Percentiles rank a stretch among this genome's conserved stretches.
Evolutionary conservation across 2,113 vertebrate genomes (phyloP).

Genomic region (Neotragus moschatus): DNA sequence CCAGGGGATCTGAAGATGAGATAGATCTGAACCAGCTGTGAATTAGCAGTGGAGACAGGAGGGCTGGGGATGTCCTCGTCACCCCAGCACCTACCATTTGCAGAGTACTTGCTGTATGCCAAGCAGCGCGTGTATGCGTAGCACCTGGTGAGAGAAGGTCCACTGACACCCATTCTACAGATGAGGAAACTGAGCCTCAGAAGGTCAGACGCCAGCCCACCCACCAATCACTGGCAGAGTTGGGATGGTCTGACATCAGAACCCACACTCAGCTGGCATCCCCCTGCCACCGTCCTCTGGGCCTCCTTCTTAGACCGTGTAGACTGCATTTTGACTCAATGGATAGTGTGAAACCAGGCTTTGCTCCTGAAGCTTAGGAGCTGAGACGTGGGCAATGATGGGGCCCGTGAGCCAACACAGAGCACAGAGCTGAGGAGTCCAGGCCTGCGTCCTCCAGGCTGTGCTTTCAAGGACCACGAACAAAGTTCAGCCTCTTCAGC

Average conservation of each 20-base stretch:
- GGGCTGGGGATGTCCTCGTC: rapidly evolving
- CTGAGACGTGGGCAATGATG: rapidly evolving
- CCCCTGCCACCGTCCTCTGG: not conserved
- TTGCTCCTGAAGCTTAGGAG: not conserved
- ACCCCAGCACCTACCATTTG: not conserved
- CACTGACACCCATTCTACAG: not conserved
- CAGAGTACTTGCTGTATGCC: not conserved
- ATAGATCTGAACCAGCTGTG: not conserved
- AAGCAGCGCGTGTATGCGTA: rapidly evolving
- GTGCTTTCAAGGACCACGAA: rapidly evolving
- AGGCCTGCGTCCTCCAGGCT: rapidly evolving
- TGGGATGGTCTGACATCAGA: no score
- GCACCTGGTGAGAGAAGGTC: not conserved
- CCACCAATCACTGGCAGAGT: not conserved
- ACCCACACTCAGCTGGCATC: not conserved
- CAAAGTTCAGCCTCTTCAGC: not conserved
- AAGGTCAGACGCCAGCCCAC: not conserved
- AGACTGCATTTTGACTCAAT: not conserved
- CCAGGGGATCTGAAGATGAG: not conserved
- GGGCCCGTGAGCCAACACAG: not conserved
- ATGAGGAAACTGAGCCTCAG: not conserved
- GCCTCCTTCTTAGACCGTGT: not conserved
- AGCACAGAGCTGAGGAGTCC: rapidly evolving
- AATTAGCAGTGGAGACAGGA: not conserved
- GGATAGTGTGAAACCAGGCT: not conserved